phyloP scores from a whole-genome alignment of 2,113 vertebrate genomes.

The Serinus canaria region DNA sequence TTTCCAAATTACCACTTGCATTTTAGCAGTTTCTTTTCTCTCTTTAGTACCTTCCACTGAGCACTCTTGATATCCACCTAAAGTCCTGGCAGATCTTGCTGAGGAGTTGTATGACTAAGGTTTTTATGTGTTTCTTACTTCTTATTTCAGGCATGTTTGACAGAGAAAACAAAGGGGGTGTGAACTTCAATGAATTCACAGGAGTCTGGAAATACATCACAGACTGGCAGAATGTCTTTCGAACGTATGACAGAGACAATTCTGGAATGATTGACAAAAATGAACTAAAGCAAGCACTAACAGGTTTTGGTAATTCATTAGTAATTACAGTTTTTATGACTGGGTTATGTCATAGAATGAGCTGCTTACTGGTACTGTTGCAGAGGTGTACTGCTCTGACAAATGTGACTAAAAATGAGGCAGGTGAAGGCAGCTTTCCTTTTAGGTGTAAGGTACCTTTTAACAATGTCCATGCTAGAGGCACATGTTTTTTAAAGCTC shows the following conservation, averaged over 20 bases:
- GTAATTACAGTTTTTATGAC: slow-evolving; percentile 24
- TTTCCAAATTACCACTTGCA: background rate
- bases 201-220: slow-evolving; percentile 99
- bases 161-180: slow-evolving; percentile 94
- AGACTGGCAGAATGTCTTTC: slow-evolving; percentile 98
- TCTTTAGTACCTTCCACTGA: background rate
- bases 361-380: background rate
- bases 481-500: background rate
- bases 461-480: background rate
- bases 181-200: slow-evolving; percentile 95
- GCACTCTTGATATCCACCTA: background rate
- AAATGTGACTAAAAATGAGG: background rate
- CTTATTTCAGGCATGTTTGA: slow-evolving; percentile 92
- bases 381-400: background rate
- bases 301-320: slow-evolving; percentile 92
- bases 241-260: slow-evolving; percentile 95
- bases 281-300: slow-evolving; percentile 95
- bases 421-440: background rate
- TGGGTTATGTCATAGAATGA: background rate
- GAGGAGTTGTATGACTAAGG: background rate
- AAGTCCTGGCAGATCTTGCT: background rate
- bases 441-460: background rate
- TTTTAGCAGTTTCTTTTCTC: background rate
- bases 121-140: background rate
- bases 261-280: slow-evolving; percentile 97